Evolutionary conservation across 2,888 invertebrate genomes (phyloP).

Genomic region (Altica lythri): DNA sequence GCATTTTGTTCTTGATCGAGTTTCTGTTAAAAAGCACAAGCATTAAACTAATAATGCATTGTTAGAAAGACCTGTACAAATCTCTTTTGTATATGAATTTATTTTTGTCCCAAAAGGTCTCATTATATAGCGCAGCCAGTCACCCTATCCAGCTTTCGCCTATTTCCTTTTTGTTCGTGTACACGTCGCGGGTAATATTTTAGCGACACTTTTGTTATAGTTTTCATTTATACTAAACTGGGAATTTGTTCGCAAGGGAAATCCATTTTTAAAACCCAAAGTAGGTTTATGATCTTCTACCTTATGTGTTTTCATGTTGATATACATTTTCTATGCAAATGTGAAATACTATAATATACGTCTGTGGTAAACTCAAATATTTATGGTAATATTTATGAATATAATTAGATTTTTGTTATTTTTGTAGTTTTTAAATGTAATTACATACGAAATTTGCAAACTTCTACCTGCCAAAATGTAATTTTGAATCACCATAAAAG

Average conservation of each 20-base stretch:
- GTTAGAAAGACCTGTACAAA: background rate
- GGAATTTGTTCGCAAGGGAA: slow-evolving; percentile 25
- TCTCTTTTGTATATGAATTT: slow-evolving; percentile 8
- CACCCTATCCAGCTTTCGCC: slow-evolving; percentile 4
- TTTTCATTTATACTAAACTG: slow-evolving; percentile 25
- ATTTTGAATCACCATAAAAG: too few species aligned
- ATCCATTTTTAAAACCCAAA: slow-evolving; percentile 25
- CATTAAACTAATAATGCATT: slow-evolving; percentile 6
- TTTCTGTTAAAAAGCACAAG: too few species aligned
- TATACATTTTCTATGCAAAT: slow-evolving; percentile 26
- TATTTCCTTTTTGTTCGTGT: slow-evolving; percentile 12
- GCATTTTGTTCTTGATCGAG: too few species aligned
- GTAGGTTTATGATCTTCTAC: slow-evolving; percentile 26
- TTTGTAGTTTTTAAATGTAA: too few species aligned
- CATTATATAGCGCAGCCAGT: slow-evolving; percentile 5
- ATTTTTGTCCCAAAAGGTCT: slow-evolving; percentile 8
- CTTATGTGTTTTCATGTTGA: slow-evolving; percentile 21
- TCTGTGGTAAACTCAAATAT: too few species aligned
- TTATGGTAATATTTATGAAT: too few species aligned
- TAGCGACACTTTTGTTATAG: slow-evolving; percentile 21
- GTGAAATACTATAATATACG: too few species aligned
- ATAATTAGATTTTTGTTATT: too few species aligned
- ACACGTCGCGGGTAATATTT: slow-evolving; percentile 21
- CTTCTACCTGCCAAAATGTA: too few species aligned
- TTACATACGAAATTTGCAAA: too few species aligned